A percentile compares a stretch with the other conserved stretches of the same genome.
Conservation (phyloP, 1,140 invertebrate species). For the Hylaeus volcanicus region DNA sequence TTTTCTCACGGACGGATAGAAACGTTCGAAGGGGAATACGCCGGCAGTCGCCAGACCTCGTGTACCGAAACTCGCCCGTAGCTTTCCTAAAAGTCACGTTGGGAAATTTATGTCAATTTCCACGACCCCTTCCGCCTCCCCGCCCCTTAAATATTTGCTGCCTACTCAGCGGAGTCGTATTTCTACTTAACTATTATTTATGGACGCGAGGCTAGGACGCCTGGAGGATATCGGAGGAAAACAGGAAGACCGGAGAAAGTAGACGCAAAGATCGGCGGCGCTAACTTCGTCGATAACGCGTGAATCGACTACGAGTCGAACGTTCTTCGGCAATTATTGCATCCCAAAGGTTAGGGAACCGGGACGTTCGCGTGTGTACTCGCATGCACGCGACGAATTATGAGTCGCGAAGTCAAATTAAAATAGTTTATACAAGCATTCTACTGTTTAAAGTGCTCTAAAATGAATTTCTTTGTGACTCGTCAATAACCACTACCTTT, state of each 20-base stretch:
- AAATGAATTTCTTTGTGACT: too few relatives aligned
- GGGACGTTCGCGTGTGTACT: slow-evolving; percentile 24
- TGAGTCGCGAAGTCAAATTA: too few relatives aligned
- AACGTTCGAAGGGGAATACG: background rate
- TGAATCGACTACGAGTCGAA: slow-evolving; percentile 33
- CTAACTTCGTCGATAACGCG: background rate
- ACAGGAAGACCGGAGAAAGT: slow-evolving; percentile 36
- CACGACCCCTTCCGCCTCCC: background rate
- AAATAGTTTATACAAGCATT: too few relatives aligned
- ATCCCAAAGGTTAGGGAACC: slow-evolving; percentile 3
- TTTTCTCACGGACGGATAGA: background rate
- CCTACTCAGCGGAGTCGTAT: slow-evolving; percentile 1
- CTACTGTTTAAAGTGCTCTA: too few relatives aligned
- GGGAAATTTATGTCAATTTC: background rate
- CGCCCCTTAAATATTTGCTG: background rate
- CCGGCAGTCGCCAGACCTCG: too few relatives aligned
- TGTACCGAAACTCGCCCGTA: background rate
- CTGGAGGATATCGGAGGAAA: slow-evolving; percentile 23
- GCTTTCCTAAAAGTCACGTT: background rate
- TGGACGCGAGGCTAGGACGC: slow-evolving; percentile 35
- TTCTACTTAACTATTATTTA: slow-evolving; percentile 35
- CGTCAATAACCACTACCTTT: too few relatives aligned
- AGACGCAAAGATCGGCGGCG: background rate
- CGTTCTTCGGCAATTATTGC: slow-evolving; percentile 15
- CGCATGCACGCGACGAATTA: background rate